Percentiles rank a stretch among this genome's conserved stretches.
These are phyloP conservation scores for Galeopsomyia nigrocyanea DNA, from an alignment of 2,888 invertebrate genomes.

Conservation along the genomic window DNA sequence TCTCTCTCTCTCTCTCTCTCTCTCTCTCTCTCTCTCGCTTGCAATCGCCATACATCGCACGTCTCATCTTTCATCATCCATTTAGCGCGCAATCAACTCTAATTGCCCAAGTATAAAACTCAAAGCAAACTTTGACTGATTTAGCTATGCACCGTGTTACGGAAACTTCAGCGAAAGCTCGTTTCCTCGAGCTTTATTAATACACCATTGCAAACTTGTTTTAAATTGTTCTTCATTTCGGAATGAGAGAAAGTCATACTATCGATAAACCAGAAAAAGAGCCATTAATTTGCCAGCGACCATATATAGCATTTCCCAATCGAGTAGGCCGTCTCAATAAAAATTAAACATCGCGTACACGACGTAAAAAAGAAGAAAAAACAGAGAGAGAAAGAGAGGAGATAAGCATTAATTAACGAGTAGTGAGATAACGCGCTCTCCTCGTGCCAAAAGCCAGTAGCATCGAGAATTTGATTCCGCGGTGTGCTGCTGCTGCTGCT, in stretches of 20 bases:
- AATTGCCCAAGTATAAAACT: slow-evolving; percentile 10
- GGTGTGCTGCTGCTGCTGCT: background rate
- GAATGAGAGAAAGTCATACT: no score
- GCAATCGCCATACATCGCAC: slow-evolving; percentile 8
- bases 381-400: slow-evolving; percentile 15
- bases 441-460: slow-evolving; percentile 1
- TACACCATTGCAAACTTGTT: no score
- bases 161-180: no score
- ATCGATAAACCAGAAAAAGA: no score
- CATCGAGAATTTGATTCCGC: slow-evolving; percentile 14
- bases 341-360: no score
- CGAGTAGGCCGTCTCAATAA: background rate
- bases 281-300: no score
- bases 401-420: slow-evolving; percentile 10
- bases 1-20: background rate
- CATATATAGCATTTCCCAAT: background rate
- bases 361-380: background rate
- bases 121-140: no score
- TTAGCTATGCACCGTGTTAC: no score
- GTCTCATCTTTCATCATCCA: background rate
- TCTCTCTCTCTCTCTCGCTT: background rate
- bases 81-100: slow-evolving; percentile 17
- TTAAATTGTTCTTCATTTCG: no score
- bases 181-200: no score
- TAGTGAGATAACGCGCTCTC: background rate